Evolutionary conservation across 2,113 vertebrate species (phyloP).

Genomic region (Grammomys surdaster): DNA sequence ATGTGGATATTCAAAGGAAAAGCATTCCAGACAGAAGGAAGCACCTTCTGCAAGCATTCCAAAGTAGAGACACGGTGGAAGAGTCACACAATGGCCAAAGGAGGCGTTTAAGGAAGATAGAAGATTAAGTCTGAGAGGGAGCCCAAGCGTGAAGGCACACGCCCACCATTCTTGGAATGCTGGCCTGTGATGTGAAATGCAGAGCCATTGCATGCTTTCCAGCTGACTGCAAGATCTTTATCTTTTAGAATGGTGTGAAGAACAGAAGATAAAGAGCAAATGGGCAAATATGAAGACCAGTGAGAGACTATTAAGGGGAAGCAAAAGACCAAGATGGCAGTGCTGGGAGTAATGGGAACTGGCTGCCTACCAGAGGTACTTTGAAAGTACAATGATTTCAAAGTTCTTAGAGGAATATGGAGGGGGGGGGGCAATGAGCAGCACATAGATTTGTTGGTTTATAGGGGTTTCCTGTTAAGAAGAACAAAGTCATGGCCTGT

Average conservation of each 20-base stretch:
- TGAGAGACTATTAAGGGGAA: not conserved
- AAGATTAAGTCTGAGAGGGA: not conserved
- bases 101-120: not conserved
- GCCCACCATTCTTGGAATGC: not conserved
- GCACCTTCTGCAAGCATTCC: not conserved
- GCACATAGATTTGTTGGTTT: not conserved
- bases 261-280: not conserved
- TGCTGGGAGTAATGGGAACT: not conserved
- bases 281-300: not conserved
- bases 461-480: slow-evolving; percentile 4
- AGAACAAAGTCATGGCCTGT: not conserved
- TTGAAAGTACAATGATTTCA: slow-evolving; percentile 40
- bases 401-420: slow-evolving; percentile 39
- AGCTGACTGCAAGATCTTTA: not conserved
- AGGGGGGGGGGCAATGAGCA: not conserved
- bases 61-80: not conserved
- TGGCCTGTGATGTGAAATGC: not conserved
- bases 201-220: not conserved
- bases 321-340: slow-evolving; percentile 16
- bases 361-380: not conserved
- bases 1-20: not conserved
- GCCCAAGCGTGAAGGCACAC: not conserved
- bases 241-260: not conserved
- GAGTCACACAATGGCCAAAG: not conserved
- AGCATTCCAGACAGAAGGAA: not conserved